Evolutionary conservation across 2,797 vertebrate species (phyloP), one percentile per base, ranked within the genome.

Genomic region (Peromyscus melanophrys): DNA sequence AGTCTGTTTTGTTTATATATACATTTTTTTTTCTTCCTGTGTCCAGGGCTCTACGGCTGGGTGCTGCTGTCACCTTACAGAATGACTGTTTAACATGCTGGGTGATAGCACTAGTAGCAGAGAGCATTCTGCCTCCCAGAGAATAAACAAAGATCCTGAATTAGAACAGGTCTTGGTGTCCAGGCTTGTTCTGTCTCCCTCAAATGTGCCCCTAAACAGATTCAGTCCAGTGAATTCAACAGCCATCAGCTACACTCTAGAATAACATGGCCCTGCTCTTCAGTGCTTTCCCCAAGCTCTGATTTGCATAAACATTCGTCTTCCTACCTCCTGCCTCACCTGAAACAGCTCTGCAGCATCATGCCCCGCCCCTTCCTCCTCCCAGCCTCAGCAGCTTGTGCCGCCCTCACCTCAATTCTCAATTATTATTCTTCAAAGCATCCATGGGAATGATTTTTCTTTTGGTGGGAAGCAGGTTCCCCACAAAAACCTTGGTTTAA

Each of bases 201-300:
- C 92, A 98, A 97, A 97, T 83, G 84, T 84, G 96, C 83, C 96
- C 31, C 31, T 91, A 97, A 98, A 97, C 90, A 96, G 97, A 98
- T 98, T 97, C 98, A 98, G 98, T 98, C 98, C 97, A 98, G 92
- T 92, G 97, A 97, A 90, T 97, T 97, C 97, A 97, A 98, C 98
- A 98, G 93, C 97, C 77, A 96, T 98, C 98, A 98, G 94, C 96
- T 2, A 0, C 96, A 98, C 98, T 97, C 96, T 85, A 75, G 55
- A 95, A 95, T 92, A 90, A 96, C 97, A 96, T 97, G 96, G 96
- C 86, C 83, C 89, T 91, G 76, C 81, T 98, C 88, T 94, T 97
- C 91, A 92, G 93, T 78, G 52, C 80, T 96, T 97, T 96, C 59
- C 93, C 84, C 49, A 93, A 97, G 95, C 96, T 97, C 95, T 96